Evolutionary conservation across 2,888 invertebrate genomes (phyloP).

Genomic region (Caenorhabditis sulstoni): DNA sequence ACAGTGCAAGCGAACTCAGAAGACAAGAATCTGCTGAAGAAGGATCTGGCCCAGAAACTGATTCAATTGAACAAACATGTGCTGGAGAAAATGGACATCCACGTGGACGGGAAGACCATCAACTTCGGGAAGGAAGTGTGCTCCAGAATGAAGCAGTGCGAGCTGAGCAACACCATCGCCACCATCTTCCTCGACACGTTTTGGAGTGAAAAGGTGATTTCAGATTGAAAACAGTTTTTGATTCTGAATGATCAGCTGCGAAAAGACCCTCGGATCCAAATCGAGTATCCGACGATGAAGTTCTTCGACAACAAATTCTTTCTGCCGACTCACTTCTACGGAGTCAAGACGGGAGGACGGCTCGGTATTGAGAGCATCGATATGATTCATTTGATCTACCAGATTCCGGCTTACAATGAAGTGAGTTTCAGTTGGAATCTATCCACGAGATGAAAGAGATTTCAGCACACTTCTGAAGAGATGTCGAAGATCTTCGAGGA

Average conservation of each 20-base stretch:
- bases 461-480: constrained; percentile 75
- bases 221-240: neutral
- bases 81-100: constrained; percentile 77
- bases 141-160: constrained; percentile 73
- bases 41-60: constrained; percentile 62
- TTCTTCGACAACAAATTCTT: constrained; percentile 80
- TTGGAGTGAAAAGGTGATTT: constrained; percentile 76
- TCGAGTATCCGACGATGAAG: constrained; percentile 79
- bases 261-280: constrained; percentile 72
- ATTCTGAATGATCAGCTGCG: constrained; percentile 65
- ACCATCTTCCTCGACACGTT: constrained; percentile 78
- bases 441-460: neutral
- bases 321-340: constrained; percentile 80
- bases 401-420: constrained; percentile 71
- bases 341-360: constrained; percentile 69
- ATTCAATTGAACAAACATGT: constrained; percentile 74
- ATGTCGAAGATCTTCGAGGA: constrained; percentile 74
- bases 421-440: constrained; percentile 38
- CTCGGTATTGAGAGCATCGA: constrained; percentile 71
- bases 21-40: constrained; percentile 71
- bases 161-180: constrained; percentile 75
- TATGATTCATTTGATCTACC: constrained; percentile 78
- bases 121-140: constrained; percentile 78
- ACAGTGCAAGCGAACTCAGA: constrained; percentile 74
- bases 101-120: constrained; percentile 66